Base-by-base conservation (phyloP, 2,113 vertebrate species). In the Rhinogobius similis region DNA sequence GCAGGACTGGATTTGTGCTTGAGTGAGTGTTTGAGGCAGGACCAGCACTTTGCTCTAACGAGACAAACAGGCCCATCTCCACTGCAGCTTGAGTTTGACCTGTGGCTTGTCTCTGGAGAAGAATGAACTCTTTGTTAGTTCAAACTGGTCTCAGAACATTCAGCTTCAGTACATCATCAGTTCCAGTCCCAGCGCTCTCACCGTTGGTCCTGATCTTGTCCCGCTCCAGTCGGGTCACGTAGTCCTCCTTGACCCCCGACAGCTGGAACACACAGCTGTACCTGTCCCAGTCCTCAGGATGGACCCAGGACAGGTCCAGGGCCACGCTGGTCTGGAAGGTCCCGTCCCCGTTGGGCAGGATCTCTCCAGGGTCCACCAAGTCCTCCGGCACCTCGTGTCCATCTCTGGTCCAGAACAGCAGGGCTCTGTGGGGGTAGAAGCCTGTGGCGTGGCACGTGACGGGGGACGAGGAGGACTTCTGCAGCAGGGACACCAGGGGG, bases 401-500 rank as follows among this genome's bases (percentile, higher is more conserved):
- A 10, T 48, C 43, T 44, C 36, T 29, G 13, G 52, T 82, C 2
- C 2, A 0, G 0, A 2, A 0, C 66, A 61, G 16, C 58, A 4
- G 2, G 20, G 58, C 58, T 61, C 29, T 36, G 29, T 61, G 10
- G 14, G 58, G 58, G 58, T n/a, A 61, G 58, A 61, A 61, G 14
- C 58, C 58, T 56, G 58, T 61, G 32, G 58, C 58, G 58, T 61
- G 58, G 13, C 58, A 61, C 26, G 58, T 61, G 27, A 61, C 58
- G 14, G 58, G 58, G 58, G 58, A 61, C 6, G 58, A 36, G 58
- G 58, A 11, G 9, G 58, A 32, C 58, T 61, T 61, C 58, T 61
- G 58, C 58, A 61, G 68, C 32, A 80, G 43, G 23, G 59, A 75
- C n/a, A 80, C 65, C 3, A 36, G 44, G n/a, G 78, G 68, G 24